Conservation (phyloP, 2,113 vertebrate species). For the Aptenodytes forsteri region DNA sequence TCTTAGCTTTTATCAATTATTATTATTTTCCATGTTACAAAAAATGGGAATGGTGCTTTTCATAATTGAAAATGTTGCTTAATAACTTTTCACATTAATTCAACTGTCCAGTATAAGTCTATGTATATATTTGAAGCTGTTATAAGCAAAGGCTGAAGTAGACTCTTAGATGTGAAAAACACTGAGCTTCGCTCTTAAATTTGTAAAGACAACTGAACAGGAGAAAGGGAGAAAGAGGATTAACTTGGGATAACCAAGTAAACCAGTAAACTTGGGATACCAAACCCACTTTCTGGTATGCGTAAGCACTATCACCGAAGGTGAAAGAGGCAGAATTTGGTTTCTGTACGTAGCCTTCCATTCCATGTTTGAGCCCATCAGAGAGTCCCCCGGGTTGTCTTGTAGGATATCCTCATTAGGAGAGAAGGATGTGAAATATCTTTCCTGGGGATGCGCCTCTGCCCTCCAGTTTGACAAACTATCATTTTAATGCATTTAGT, state of each 20-base stretch:
- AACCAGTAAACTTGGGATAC: not conserved
- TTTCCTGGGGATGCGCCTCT: not conserved
- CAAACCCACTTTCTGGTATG: not conserved
- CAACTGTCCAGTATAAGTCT: not conserved
- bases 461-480: not conserved
- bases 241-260: no score
- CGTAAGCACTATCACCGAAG: not conserved
- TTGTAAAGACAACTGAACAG: not conserved
- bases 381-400: not conserved
- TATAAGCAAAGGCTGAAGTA: not conserved
- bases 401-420: not conserved
- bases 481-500: not conserved
- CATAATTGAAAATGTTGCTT: not conserved
- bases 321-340: not conserved
- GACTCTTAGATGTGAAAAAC: not conserved
- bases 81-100: not conserved
- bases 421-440: not conserved
- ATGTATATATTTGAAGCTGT: not conserved
- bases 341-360: not conserved
- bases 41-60: not conserved
- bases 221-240: not conserved
- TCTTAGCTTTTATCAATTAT: not conserved
- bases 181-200: not conserved
- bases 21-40: not conserved
- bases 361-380: not conserved